These are phyloP conservation scores for Halictus quadricinctus DNA, from an alignment of 2,888 invertebrate species.

Conservation along the genomic window DNA sequence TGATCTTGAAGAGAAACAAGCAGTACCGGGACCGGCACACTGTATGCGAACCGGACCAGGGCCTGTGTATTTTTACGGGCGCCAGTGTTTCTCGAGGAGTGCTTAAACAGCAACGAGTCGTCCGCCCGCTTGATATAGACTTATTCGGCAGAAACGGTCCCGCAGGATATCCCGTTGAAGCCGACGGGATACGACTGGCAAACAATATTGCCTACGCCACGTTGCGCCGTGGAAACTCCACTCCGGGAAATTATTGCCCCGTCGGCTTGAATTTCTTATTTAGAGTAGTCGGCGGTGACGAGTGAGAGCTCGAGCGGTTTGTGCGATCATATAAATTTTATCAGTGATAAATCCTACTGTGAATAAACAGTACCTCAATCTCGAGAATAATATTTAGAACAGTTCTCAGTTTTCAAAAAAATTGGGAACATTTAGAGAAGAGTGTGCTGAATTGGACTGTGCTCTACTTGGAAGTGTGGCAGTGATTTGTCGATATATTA, in stretches of 20 bases:
- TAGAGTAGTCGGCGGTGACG: background rate
- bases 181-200: constrained; percentile 7
- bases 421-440: no score
- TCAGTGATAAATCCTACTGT: no score
- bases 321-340: background rate
- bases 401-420: no score
- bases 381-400: no score
- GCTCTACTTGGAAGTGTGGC: no score
- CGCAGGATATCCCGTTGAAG: constrained; percentile 11
- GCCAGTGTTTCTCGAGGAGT: constrained; percentile 1
- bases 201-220: constrained; percentile 19
- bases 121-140: background rate
- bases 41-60: background rate
- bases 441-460: no score
- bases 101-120: background rate
- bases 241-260: constrained; percentile 8
- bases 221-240: background rate
- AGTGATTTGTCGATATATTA: no score
- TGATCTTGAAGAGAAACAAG: constrained; percentile 10
- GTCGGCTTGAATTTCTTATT: background rate
- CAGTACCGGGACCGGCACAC: background rate
- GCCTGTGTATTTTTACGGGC: background rate
- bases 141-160: constrained; percentile 2
- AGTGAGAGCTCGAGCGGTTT: background rate
- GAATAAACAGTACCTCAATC: no score